These are phyloP conservation scores for Ariolimax columbianus DNA, from an alignment of 2,888 invertebrate species.

Conservation along the genomic window DNA sequence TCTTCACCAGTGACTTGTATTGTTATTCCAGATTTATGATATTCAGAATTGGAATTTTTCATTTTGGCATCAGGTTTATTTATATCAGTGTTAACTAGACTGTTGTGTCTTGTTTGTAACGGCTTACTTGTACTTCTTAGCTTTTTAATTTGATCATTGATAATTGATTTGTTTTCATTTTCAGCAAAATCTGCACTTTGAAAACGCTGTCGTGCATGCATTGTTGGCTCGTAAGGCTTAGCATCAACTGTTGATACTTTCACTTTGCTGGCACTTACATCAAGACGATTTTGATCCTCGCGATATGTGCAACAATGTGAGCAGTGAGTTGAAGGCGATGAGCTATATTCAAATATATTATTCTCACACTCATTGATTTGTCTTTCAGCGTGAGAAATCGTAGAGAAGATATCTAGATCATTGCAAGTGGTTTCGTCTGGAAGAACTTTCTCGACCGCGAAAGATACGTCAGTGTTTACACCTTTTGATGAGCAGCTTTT, in stretches of 20 bases:
- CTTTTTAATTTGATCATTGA: not conserved
- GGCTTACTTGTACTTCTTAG: not conserved
- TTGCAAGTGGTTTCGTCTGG: no score
- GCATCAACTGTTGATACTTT: not conserved
- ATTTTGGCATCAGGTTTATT: not conserved
- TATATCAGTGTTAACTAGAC: no score
- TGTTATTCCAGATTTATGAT: not conserved
- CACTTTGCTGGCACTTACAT: not conserved
- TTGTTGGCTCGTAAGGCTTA: not conserved
- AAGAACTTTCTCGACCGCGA: not conserved
- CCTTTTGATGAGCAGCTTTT: constrained; percentile 27
- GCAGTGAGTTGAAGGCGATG: not conserved
- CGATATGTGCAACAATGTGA: not conserved
- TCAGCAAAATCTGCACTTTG: not conserved
- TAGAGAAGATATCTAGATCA: no score
- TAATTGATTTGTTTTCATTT: not conserved
- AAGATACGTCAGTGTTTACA: constrained; percentile 27
- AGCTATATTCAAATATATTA: not conserved
- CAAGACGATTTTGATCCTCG: not conserved
- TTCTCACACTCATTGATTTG: not conserved
- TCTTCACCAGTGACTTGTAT: constrained; percentile 24
- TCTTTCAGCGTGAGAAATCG: not conserved
- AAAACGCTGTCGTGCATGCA: not conserved
- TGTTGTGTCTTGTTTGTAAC: no score
- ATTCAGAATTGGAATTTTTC: not conserved